Conservation (phyloP, 2,797 vertebrate genomes). For the Phylloscopus collybita region DNA sequence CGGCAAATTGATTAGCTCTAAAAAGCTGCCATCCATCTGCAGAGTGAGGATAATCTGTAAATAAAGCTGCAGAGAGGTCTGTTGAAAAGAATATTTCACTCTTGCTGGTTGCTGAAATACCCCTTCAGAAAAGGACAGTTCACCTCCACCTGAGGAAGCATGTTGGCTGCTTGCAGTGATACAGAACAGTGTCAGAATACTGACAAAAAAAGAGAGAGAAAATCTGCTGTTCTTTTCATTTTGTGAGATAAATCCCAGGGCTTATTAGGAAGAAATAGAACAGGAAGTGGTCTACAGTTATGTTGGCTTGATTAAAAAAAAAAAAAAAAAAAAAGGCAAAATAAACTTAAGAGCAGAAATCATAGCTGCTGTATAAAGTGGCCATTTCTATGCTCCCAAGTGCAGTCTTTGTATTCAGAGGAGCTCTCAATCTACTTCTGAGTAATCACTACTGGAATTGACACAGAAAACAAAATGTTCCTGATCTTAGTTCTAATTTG, state of each 20-base stretch:
- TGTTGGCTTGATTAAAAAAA: neutral
- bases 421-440: neutral
- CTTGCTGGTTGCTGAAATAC: neutral
- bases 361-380: neutral
- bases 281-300: neutral
- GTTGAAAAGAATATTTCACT: neutral
- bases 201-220: neutral
- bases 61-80: neutral
- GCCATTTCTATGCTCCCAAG: neutral
- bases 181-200: neutral
- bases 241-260: neutral
- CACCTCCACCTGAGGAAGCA: neutral
- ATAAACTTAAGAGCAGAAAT: neutral
- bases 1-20: constrained; percentile 7
- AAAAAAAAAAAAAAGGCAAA: fast-evolving
- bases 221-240: neutral
- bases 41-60: constrained; percentile 22
- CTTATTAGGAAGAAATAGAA: neutral
- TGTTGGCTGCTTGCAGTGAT: neutral
- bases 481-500: neutral
- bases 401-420: neutral
- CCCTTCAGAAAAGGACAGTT: neutral
- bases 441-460: neutral
- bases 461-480: neutral
- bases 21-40: neutral